Conservation (phyloP, 2,888 invertebrate species). For the Hermaeophaga mercurialis region DNA sequence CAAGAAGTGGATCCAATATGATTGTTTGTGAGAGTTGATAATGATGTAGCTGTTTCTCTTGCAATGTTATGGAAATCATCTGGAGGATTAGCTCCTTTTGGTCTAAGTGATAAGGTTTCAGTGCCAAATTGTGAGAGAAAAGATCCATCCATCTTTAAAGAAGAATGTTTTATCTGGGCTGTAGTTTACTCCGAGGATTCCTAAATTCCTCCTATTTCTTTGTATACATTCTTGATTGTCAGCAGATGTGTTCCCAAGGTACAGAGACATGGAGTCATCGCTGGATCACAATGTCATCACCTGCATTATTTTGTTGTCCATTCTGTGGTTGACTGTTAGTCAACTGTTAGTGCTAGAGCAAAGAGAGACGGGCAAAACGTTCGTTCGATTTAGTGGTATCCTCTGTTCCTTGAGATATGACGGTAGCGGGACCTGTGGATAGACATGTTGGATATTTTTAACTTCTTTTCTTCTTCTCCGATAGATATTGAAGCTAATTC, state of each 20-base stretch:
- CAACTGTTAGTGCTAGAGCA: no score
- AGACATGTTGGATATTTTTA: no score
- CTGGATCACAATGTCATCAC: neutral
- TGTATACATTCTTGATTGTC: slow-evolving; percentile 11
- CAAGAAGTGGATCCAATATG: slow-evolving; percentile 34
- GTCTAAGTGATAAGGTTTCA: slow-evolving; percentile 34
- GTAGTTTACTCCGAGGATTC: slow-evolving; percentile 32
- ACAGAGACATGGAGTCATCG: slow-evolving; percentile 12
- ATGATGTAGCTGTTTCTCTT: slow-evolving; percentile 24
- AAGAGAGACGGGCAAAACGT: no score
- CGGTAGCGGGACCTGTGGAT: no score
- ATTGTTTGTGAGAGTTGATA: slow-evolving; percentile 32
- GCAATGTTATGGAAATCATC: slow-evolving; percentile 35
- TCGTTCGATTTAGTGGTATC: no score
- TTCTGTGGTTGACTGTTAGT: slow-evolving; percentile 29
- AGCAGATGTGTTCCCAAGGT: neutral
- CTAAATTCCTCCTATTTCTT: slow-evolving; percentile 25
- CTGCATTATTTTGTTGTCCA: slow-evolving; percentile 11
- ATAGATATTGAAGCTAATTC: no score
- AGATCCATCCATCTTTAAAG: slow-evolving; percentile 29
- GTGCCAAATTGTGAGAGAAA: slow-evolving; percentile 39
- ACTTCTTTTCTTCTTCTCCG: no score
- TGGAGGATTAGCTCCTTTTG: slow-evolving; percentile 35
- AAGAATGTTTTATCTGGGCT: slow-evolving; percentile 36
- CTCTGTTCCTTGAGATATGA: no score